Percentiles rank a stretch among this genome's conserved stretches.
These are phyloP conservation scores for Poliocrania exsul DNA, from an alignment of 2,797 vertebrate genomes.

Conservation along the genomic window DNA sequence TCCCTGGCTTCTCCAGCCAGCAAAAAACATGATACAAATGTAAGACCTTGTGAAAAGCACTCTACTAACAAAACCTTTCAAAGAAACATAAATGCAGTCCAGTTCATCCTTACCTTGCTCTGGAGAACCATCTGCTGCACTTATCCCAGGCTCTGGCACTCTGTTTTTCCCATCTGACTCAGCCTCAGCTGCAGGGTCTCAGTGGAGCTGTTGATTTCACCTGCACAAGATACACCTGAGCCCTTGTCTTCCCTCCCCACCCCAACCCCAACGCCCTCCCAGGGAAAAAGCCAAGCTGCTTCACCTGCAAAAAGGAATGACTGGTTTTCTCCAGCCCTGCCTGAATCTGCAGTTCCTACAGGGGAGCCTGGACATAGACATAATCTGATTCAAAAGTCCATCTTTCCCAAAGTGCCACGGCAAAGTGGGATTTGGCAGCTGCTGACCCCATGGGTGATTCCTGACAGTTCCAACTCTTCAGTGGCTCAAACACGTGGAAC, in stretches of 20 bases:
- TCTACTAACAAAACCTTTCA: background rate
- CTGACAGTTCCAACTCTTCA: background rate
- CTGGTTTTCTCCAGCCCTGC: background rate
- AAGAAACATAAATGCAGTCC: fast-evolving
- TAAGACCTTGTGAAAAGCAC: background rate
- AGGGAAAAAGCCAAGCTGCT: background rate
- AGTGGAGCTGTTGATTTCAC: background rate
- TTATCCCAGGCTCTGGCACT: fast-evolving
- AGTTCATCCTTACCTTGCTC: background rate
- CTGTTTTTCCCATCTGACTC: background rate
- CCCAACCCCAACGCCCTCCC: background rate
- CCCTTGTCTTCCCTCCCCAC: background rate
- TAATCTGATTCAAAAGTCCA: background rate
- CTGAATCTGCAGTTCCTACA: background rate
- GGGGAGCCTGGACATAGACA: background rate
- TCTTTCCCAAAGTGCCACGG: fast-evolving
- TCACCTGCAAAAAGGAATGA: background rate
- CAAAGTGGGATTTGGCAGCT: background rate
- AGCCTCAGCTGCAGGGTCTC: background rate
- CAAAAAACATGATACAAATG: fast-evolving
- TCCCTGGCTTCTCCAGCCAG: background rate
- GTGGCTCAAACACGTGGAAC: background rate
- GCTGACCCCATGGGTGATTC: background rate
- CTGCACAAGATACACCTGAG: background rate
- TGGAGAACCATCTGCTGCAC: fast-evolving